These are phyloP conservation scores for Stegastes partitus DNA, from an alignment of 2,113 vertebrate species.

Conservation along the genomic window DNA sequence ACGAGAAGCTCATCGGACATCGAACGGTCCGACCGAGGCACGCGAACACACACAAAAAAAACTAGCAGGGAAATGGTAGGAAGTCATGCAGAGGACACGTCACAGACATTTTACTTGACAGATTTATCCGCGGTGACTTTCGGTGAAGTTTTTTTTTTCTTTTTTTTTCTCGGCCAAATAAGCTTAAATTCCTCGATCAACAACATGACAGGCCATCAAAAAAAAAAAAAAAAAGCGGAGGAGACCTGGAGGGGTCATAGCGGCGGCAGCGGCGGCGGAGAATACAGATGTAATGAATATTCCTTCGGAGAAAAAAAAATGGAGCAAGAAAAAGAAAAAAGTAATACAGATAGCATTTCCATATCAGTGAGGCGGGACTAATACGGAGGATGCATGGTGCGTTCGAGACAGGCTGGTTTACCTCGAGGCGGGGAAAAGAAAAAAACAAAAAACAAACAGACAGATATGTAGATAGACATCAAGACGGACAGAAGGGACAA, in stretches of 20 bases:
- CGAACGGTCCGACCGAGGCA: not conserved
- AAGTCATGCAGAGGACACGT: constrained; percentile 54
- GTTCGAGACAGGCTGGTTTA: not conserved
- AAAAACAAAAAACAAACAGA: constrained; percentile 4
- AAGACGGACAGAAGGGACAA: not conserved
- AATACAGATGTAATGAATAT: constrained; percentile 53
- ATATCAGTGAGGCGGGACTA: constrained; percentile 11
- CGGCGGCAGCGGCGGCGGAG: constrained; percentile 4
- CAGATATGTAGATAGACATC: constrained; percentile 1
- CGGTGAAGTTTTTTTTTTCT: constrained; percentile 5
- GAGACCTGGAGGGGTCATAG: constrained; percentile 37
- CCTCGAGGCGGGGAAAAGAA: not conserved
- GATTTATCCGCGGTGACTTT: constrained; percentile 24
- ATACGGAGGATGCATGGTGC: not conserved
- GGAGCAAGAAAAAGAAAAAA: constrained; percentile 7
- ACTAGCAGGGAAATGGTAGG: not conserved
- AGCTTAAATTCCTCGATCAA: constrained; percentile 41
- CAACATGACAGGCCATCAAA: constrained; percentile 51
- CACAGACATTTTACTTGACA: constrained; percentile 22
- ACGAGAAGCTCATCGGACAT: not conserved
- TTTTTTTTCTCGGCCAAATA: constrained; percentile 21
- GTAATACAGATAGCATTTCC: constrained; percentile 6
- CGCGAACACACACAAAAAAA: not conserved
- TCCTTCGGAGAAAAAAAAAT: not conserved
- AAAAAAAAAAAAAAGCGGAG: too few relatives aligned